Evolutionary conservation across 2,797 vertebrate genomes (phyloP).

Genomic region (Falco cherrug): DNA sequence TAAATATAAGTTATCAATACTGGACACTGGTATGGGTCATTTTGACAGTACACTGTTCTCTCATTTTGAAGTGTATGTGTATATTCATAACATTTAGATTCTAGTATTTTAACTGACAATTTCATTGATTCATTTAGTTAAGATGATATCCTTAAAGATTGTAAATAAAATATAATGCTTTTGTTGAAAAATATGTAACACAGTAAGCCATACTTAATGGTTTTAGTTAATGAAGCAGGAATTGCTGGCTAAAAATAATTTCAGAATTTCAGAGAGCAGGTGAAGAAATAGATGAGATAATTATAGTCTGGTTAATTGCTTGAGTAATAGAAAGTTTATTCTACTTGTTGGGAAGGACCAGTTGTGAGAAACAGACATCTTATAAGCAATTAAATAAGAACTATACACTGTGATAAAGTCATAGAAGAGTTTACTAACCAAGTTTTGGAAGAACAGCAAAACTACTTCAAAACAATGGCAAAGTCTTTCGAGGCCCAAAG

Average conservation of each 20-base stretch:
- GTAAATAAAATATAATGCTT: neutral
- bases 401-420: neutral
- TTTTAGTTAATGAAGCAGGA: neutral
- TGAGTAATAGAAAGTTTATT: neutral
- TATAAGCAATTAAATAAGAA: neutral
- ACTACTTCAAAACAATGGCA: neutral
- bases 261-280: neutral
- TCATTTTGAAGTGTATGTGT: neutral
- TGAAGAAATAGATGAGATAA: neutral
- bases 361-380: neutral
- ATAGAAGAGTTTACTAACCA: neutral
- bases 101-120: neutral
- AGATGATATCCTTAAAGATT: neutral
- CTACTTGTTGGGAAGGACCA: neutral
- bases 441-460: neutral
- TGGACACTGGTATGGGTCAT: neutral
- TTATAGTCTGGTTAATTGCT: neutral
- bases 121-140: neutral
- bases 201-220: neutral
- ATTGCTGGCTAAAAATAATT: neutral
- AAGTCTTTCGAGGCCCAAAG: neutral
- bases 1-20: neutral
- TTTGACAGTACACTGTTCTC: neutral
- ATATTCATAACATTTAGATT: neutral
- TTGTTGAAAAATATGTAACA: neutral